Base-by-base conservation (phyloP, 2,888 invertebrate genomes). In the Chydorus sphaericus region DNA sequence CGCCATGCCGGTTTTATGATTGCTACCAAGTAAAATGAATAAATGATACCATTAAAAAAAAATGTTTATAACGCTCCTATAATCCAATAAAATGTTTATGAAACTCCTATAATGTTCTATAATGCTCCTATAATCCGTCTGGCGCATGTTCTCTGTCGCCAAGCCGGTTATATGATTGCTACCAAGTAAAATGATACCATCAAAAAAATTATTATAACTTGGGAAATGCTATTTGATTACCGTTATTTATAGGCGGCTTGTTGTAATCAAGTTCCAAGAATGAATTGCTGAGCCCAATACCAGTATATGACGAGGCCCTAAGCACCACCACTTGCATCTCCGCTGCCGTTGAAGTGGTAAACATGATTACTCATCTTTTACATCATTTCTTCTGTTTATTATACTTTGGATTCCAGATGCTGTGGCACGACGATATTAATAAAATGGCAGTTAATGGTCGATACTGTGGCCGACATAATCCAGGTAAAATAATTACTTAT, bases 271-370 rank as follows among this genome's bases (percentile, higher is more conserved):
- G 26, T 55, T 55, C 26, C 48, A 29, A 26, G 26, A 48, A 28
- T 20, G 55, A 55, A 16, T 55, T 55, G 48, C 55, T 49, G 16
- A 55, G 49, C 49, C 55, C 55, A n/a, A n/a, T n/a, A n/a, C n/a
- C n/a, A 16, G 20, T 33, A 10, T 55, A 55, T 39, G 49, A 49
- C 16, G 55, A 55, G 36, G 49, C 26, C n/a, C 23, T 16, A n/a
- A 20, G 36, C 11, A 18, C 18, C 31, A 30, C 16, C 7, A 16
- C 16, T 10, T 52, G 52, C 52, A 39, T 8, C n/a, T n/a, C 8
- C n/a, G 39, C 39, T 6, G 7, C 39, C 16, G 7, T 39, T 7
- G 39, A 39, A 8, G n/a, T 39, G 39, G 8, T 39, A 18, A n/a
- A n/a, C n/a, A n/a, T n/a, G n/a, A n/a, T n/a, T n/a, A n/a, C n/a